A percentile compares a stretch with the other conserved stretches of the same genome.
These are phyloP conservation scores for Crypturellus tataupa DNA, from an alignment of 2,797 vertebrate species.

Conservation along the genomic window DNA sequence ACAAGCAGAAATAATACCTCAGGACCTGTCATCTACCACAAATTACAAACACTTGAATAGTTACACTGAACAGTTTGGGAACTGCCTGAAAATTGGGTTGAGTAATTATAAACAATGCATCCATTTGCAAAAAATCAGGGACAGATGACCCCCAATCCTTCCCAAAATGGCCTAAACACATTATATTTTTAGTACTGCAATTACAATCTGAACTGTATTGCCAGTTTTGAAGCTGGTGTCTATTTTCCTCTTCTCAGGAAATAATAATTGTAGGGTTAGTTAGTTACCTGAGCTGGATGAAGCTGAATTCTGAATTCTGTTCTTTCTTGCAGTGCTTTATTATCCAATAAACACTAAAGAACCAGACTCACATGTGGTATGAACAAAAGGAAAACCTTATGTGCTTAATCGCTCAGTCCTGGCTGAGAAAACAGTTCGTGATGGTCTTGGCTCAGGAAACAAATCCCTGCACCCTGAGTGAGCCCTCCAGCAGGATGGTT, in stretches of 20 bases:
- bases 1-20: neutral
- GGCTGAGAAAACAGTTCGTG: neutral
- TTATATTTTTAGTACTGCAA: neutral
- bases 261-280: neutral
- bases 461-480: neutral
- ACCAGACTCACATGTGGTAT: neutral
- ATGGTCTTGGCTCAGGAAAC: neutral
- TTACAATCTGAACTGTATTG: neutral
- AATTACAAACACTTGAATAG: neutral
- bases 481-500: neutral
- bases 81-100: neutral
- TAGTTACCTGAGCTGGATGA: neutral
- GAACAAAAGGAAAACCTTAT: neutral
- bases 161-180: neutral
- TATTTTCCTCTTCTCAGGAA: neutral
- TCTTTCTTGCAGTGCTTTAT: neutral
- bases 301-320: neutral
- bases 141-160: neutral
- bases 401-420: neutral
- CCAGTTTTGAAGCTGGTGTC: neutral
- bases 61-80: neutral
- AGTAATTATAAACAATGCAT: conserved; percentile 20
- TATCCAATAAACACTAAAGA: neutral
- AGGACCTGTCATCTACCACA: neutral
- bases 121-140: neutral